Conservation (phyloP, 2,888 invertebrate genomes). For the Scrobipalpa atriplicella region DNA sequence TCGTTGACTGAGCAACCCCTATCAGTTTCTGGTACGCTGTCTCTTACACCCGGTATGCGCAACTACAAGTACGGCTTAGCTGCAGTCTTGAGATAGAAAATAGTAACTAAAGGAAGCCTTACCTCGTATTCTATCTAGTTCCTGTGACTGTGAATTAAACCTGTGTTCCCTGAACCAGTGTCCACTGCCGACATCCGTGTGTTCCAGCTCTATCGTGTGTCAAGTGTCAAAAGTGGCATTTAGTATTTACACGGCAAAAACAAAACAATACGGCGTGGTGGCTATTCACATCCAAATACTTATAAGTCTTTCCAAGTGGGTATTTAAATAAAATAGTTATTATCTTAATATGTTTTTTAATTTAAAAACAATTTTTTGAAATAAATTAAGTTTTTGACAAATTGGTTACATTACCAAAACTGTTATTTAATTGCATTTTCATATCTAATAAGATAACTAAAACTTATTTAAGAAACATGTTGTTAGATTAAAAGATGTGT, state of each 20-base stretch:
- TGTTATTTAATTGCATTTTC: no score
- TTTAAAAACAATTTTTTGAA: no score
- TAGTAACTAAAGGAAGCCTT: slow-evolving; percentile 48
- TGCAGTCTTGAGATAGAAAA: neutral
- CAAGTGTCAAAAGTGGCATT: slow-evolving; percentile 72
- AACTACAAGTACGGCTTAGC: no score
- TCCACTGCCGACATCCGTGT: slow-evolving; percentile 82
- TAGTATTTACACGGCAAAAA: slow-evolving; percentile 81
- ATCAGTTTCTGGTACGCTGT: no score
- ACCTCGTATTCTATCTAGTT: slow-evolving; percentile 81
- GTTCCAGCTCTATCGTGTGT: slow-evolving; percentile 81
- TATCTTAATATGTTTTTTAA: neutral
- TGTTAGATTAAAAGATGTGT: no score
- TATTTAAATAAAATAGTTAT: neutral
- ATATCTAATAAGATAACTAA: no score
- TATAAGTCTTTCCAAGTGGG: neutral
- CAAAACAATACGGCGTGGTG: slow-evolving; percentile 60
- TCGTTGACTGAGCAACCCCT: no score
- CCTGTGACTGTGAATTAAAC: slow-evolving; percentile 84
- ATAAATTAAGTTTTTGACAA: no score
- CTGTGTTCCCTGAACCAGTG: slow-evolving; percentile 86
- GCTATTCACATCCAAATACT: neutral
- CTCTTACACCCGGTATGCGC: no score
- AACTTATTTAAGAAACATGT: no score
- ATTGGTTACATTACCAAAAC: no score